Evolutionary conservation across 1,140 invertebrate genomes (phyloP).

Genomic region (Drosophila baimaii): DNA sequence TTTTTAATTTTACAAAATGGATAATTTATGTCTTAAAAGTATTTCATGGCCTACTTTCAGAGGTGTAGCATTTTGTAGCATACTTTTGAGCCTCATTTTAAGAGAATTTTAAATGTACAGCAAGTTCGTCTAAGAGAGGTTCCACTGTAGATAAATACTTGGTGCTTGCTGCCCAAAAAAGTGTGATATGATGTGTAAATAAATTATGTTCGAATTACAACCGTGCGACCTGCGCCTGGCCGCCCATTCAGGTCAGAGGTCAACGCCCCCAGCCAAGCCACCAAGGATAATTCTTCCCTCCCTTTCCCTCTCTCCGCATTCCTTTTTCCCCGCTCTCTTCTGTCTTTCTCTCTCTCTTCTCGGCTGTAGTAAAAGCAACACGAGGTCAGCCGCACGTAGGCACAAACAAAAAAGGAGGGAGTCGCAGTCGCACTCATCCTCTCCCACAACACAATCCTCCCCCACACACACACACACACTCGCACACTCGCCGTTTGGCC

Average conservation of each 20-base stretch:
- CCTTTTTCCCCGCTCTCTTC: conserved; percentile 1
- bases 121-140: neutral
- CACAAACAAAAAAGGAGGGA: conserved; percentile 39
- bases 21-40: no score
- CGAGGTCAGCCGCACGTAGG: conserved; percentile 69
- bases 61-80: no score
- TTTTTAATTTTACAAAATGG: neutral
- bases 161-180: conserved; percentile 44
- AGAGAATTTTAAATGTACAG: neutral
- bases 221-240: conserved; percentile 51
- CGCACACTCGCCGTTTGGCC: conserved; percentile 58
- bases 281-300: conserved; percentile 65
- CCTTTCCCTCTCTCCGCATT: neutral
- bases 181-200: conserved; percentile 60
- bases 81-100: neutral
- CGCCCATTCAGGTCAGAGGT: conserved; percentile 72
- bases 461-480: conserved; percentile 3
- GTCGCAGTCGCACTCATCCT: conserved; percentile 14
- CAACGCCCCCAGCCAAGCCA: conserved; percentile 48
- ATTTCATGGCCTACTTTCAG: neutral
- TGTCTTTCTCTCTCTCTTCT: neutral
- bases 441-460: conserved; percentile 7
- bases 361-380: conserved; percentile 54
- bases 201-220: conserved; percentile 70
- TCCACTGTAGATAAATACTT: conserved; percentile 1